These are phyloP conservation scores for Lethrus apterus DNA, from an alignment of 1,140 invertebrate species.

Conservation along the genomic window DNA sequence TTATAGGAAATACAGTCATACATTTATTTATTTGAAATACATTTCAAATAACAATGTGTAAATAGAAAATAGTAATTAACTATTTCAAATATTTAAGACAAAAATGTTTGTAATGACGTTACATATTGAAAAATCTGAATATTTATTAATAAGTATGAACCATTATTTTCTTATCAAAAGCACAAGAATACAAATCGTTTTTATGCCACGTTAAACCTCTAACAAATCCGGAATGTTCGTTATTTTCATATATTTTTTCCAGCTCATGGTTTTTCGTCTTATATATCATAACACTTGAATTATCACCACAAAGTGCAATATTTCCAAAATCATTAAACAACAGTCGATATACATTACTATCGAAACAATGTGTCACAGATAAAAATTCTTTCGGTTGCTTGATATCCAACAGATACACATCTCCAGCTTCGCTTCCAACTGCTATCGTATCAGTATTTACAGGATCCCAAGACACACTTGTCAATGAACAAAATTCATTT, in stretches of 20 bases:
- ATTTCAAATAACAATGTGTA: no score
- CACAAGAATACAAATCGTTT: conserved; percentile 31
- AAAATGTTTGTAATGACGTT: no score
- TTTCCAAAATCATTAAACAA: conserved; percentile 21
- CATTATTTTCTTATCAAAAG: conserved; percentile 30
- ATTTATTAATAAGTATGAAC: no score
- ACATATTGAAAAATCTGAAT: no score
- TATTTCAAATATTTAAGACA: no score
- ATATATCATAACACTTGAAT: conserved; percentile 25
- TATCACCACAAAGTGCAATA: conserved; percentile 31
- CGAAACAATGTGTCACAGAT: conserved; percentile 20
- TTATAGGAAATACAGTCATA: no score
- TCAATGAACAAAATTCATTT: conserved; percentile 33
- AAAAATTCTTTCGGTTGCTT: conserved; percentile 31
- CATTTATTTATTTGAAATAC: no score
- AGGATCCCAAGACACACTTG: conserved; percentile 28
- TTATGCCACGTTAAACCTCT: conserved; percentile 29
- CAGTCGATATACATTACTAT: conserved; percentile 22
- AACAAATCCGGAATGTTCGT: conserved; percentile 24
- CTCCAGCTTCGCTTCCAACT: conserved; percentile 28
- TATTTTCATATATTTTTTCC: conserved; percentile 22
- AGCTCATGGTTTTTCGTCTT: conserved; percentile 20
- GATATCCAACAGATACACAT: conserved; percentile 31
- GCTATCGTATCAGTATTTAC: conserved; percentile 22
- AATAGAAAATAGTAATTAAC: no score